These are phyloP conservation scores for Tromatobia lineatoria DNA, from an alignment of 2,888 invertebrate species.

Conservation along the genomic window DNA sequence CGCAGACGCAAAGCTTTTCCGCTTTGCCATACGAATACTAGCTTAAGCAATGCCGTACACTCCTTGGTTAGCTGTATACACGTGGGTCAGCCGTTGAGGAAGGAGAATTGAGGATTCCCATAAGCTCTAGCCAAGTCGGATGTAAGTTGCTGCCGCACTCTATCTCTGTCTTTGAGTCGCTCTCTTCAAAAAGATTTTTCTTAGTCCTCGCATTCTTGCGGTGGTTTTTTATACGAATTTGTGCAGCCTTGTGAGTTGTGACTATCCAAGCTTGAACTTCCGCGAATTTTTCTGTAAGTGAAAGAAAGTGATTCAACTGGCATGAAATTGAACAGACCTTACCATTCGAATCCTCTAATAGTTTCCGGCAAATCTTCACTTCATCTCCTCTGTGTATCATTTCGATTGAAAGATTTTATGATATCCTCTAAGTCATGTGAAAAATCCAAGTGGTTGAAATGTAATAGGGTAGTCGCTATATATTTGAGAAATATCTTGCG, in stretches of 20 bases:
- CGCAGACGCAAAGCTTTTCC: conserved; percentile 29
- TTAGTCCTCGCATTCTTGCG: conserved; percentile 13
- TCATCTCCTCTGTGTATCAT: conserved; percentile 23
- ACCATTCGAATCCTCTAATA: conserved; percentile 12
- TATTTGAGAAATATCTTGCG: conserved; percentile 20
- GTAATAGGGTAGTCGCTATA: not conserved
- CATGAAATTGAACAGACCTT: conserved; percentile 48
- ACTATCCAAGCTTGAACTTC: conserved; percentile 47
- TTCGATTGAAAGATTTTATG: conserved; percentile 31
- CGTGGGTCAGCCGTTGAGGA: conserved; percentile 23
- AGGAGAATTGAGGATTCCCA: conserved; percentile 17
- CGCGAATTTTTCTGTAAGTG: conserved; percentile 11
- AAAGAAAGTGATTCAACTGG: not conserved
- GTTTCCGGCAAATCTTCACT: conserved; percentile 52
- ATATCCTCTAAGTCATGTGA: not conserved
- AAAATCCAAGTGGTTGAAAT: not conserved
- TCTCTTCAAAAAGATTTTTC: conserved; percentile 21
- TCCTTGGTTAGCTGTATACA: conserved; percentile 17
- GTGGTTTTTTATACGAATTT: conserved; percentile 13
- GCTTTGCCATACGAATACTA: not conserved
- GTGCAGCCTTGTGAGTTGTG: conserved; percentile 4
- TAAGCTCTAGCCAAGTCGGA: conserved; percentile 22
- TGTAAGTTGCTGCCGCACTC: conserved; percentile 39
- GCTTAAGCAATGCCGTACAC: conserved; percentile 1
- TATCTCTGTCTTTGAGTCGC: conserved; percentile 26